Base-by-base conservation (phyloP, 2,888 invertebrate genomes). In the Caenorhabditis zanzibari region DNA sequence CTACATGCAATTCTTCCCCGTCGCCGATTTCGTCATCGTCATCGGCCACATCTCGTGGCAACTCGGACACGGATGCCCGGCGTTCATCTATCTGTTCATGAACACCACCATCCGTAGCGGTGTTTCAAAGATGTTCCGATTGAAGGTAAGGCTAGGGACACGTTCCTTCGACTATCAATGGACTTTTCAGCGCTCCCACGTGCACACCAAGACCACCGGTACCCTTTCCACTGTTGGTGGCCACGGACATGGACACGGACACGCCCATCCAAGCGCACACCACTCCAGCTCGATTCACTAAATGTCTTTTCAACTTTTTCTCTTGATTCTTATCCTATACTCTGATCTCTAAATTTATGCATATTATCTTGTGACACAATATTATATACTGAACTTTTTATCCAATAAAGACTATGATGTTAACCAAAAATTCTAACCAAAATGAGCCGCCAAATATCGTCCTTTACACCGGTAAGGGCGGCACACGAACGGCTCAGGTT, bases 41-140 rank as follows among this genome's bases (percentile, higher is more conserved):
- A 82, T 87, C 63, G 87, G 85, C 22, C 87, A 87, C 68, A 84
- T 87, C 47, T 77, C 83, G 7, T 87, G 87, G 87, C 87, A 87
- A 79, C 75, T 76, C n/a, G 85, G 87, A 9, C 85, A 87, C 49
- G 86, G 87, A 59, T 84, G 82, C 49, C 85, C 85, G 1, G 87
- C 85, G 1, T 73, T 85, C 47, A 84, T 87, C 35, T 87, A 87
- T 72, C 82, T 87, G 10, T 80, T 80, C 54, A 76, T 87, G 84
- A 87, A 87, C 59, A 68, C 80, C 12, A 84, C 87, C 0, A 87
- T 87, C 32, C 82, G 84, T 10, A 54, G 49, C 1, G 86, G 84
- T 2, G 85, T 86, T 7, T 41, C 32, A 4, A 56, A 32, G 28
- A 63, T 82, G 41, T 71, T 82, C 44, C 19, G 71, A 7, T 56